Base-by-base conservation (phyloP, 2,888 invertebrate genomes). In the Hymenopus coronatus region DNA sequence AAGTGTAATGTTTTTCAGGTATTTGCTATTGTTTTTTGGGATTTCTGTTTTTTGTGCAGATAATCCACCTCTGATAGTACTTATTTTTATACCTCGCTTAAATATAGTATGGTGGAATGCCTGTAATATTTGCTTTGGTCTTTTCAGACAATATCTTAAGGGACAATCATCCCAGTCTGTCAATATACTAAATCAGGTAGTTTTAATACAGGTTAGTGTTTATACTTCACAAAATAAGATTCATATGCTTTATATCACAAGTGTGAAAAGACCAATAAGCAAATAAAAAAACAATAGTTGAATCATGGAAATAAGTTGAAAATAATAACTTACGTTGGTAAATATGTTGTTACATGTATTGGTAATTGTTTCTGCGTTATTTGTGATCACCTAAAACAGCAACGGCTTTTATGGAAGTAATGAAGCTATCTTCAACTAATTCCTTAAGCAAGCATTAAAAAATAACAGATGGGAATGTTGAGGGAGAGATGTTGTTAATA, bases 41-140 rank as follows among this genome's bases (percentile, higher is more conserved):
- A 86, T 83, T 82, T 85, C 83, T 85, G 85, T 88, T 70, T 89
- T 33, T 88, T 28, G 54, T 86, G 82, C 84, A 84, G 84, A 86
- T 15, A 88, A 81, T 88, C 86, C 85, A 28, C 86, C 88, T 89
- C 87, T 88, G 88, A 90, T 90, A 90, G 90, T 90, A 90, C 90
- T 90, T 90, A 90, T 90, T 90, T 90, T 90, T 90, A 89, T 90
- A 90, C 90, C 90, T 90, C 90, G 90, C 90, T 89, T 87, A 87
- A 87, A 82, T 33, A 82, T 82, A 82, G 40, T 20, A 70, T 82
- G 82, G 30, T 82, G 33, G 85, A 85, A 90, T 87, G 83, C 40
- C 84, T 81, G 82, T 88, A 85, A 28, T 84, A 46, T 40, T 88
- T 83, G 27, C 28, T 40, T 83, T 83, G 88, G 46, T 84, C 85